Percentiles rank a stretch among this genome's conserved stretches.
phyloP scores from a whole-genome alignment of 2,797 vertebrate genomes.

The Xyrichtys novacula region DNA sequence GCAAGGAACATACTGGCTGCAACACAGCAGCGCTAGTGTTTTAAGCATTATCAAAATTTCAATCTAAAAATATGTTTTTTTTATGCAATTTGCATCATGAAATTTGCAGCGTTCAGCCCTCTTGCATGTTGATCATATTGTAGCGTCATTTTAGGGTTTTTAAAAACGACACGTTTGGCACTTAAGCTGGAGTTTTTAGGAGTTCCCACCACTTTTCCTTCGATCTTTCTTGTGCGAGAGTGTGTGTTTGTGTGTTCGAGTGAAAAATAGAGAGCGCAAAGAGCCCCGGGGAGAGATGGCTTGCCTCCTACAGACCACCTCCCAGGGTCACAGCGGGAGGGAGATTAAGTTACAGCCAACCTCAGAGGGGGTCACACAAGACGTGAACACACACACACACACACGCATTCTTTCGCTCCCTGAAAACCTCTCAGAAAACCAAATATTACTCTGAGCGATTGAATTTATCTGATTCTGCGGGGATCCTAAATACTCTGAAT shows the following conservation, averaged over 20 bases:
- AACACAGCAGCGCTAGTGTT: too few relatives aligned
- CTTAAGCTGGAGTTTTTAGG: neutral
- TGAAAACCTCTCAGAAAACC: conserved; percentile 42
- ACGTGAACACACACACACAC: conserved; percentile 38
- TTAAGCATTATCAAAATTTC: too few relatives aligned
- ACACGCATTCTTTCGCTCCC: conserved; percentile 30
- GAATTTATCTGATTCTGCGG: conserved; percentile 26
- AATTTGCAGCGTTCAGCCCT: neutral
- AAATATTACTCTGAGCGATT: conserved; percentile 52
- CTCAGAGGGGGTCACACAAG: conserved; percentile 62
- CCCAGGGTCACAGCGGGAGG: conserved; percentile 79
- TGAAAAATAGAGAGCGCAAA: conserved; percentile 56
- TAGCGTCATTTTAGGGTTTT: neutral
- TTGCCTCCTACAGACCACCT: conserved; percentile 80
- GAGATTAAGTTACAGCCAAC: conserved; percentile 80
- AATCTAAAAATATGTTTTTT: too few relatives aligned
- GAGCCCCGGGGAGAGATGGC: conserved; percentile 70
- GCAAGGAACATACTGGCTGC: too few relatives aligned
- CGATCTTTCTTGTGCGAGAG: conserved; percentile 28
- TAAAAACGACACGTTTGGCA: neutral
- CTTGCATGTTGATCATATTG: neutral
- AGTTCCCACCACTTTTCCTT: conserved; percentile 13
- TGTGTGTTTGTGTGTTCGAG: conserved; percentile 45
- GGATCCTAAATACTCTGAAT: conserved; percentile 17
- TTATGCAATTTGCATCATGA: neutral